These are phyloP conservation scores for Crocidura indochinensis DNA, from an alignment of 2,797 vertebrate species.

Conservation along the genomic window DNA sequence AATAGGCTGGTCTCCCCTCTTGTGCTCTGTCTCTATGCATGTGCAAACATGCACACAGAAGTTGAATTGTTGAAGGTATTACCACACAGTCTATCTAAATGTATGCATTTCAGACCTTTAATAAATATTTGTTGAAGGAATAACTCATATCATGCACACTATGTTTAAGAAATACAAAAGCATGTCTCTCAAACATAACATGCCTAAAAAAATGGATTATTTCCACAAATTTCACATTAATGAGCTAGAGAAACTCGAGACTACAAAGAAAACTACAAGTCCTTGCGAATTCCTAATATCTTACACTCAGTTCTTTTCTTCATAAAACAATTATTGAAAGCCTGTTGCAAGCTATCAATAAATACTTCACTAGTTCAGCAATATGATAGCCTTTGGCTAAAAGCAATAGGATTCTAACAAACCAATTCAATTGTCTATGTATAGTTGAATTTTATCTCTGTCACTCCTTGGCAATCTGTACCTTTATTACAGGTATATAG, in stretches of 20 bases:
- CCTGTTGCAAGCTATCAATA: slow-evolving; percentile 46
- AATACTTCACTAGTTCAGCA: slow-evolving; percentile 61
- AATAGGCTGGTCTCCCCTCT: neutral
- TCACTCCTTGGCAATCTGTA: neutral
- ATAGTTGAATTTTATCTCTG: slow-evolving; percentile 43
- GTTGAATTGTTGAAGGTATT: neutral
- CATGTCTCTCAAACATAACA: slow-evolving; percentile 39
- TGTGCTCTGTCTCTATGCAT: neutral
- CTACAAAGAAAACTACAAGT: slow-evolving; percentile 29
- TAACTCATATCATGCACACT: slow-evolving; percentile 47
- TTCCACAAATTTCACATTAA: slow-evolving; percentile 67
- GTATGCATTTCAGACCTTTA: neutral
- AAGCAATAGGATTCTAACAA: slow-evolving; percentile 60
- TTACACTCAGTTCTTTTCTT: slow-evolving; percentile 47
- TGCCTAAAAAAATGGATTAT: slow-evolving; percentile 70
- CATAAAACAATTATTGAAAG: slow-evolving; percentile 54
- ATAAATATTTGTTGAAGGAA: slow-evolving; percentile 60
- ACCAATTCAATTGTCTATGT: slow-evolving; percentile 37
- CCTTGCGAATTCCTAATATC: slow-evolving; percentile 9
- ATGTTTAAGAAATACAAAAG: slow-evolving; percentile 66
- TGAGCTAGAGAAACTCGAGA: slow-evolving; percentile 39
- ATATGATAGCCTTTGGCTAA: slow-evolving; percentile 35
- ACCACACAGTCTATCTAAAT: neutral
- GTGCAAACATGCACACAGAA: neutral
- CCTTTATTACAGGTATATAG: neutral